Evolutionary conservation across 1,140 invertebrate genomes (phyloP).

Genomic region (Maniola jurtina): DNA sequence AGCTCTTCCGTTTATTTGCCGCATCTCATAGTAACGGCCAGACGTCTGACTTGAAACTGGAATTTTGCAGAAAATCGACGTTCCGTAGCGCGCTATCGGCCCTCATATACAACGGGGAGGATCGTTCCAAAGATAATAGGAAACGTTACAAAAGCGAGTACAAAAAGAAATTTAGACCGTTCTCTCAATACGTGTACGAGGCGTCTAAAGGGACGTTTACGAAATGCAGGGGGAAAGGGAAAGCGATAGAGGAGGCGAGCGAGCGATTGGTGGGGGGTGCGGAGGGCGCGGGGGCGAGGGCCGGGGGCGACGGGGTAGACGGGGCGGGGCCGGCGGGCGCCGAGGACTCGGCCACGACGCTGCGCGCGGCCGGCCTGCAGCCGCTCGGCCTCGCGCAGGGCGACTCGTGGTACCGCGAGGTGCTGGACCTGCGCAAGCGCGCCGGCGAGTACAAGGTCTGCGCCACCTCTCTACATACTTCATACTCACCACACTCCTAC

Average conservation of each 20-base stretch:
- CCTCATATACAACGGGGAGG: slow-evolving; percentile 77
- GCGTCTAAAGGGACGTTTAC: slow-evolving; percentile 85
- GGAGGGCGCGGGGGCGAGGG: slow-evolving; percentile 49
- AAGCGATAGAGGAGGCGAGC: slow-evolving; percentile 73
- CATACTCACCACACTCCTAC: slow-evolving; percentile 23
- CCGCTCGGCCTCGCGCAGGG: slow-evolving; percentile 70
- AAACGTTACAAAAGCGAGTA: slow-evolving; percentile 86
- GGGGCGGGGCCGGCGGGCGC: slow-evolving; percentile 40
- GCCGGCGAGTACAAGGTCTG: slow-evolving; percentile 94
- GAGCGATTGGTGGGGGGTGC: slow-evolving; percentile 62
- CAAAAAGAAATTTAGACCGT: slow-evolving; percentile 89
- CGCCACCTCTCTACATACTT: slow-evolving; percentile 37
- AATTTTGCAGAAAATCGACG: slow-evolving; percentile 80
- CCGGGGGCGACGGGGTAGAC: slow-evolving; percentile 55
- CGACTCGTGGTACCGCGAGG: slow-evolving; percentile 89
- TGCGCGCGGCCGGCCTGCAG: slow-evolving; percentile 67
- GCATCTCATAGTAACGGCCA: slow-evolving; percentile 67
- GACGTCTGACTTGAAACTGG: slow-evolving; percentile 70
- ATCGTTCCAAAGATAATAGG: slow-evolving; percentile 79
- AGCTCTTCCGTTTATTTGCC: slow-evolving; percentile 73
- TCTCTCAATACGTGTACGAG: slow-evolving; percentile 88
- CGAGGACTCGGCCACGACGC: slow-evolving; percentile 58
- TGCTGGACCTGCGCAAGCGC: slow-evolving; percentile 92
- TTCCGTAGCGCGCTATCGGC: slow-evolving; percentile 79
- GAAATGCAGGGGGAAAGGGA: slow-evolving; percentile 80